phyloP scores from a whole-genome alignment of 1,140 invertebrate genomes.

The Drosophila mayri region DNA sequence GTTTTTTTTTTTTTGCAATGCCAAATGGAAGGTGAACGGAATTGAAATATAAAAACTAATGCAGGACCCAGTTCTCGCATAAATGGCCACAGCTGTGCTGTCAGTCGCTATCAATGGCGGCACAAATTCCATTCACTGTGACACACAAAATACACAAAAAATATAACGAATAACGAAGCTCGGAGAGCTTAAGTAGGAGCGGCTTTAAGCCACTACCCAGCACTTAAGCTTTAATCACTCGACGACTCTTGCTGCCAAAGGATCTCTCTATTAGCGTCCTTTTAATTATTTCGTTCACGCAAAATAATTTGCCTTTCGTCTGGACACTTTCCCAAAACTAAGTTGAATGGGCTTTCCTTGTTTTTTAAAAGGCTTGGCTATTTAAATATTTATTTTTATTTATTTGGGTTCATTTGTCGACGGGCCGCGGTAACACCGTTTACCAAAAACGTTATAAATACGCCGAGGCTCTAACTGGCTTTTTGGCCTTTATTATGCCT shows the following conservation, averaged over 20 bases:
- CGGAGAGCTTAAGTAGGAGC: constrained; percentile 2
- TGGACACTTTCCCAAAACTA: constrained; percentile 1
- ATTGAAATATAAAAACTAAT: constrained; percentile 78
- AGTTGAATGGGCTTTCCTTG: background rate
- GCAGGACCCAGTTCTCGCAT: constrained; percentile 25
- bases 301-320: constrained; percentile 45
- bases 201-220: constrained; percentile 5
- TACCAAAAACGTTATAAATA: constrained; percentile 49
- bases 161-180: background rate
- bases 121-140: constrained; percentile 44
- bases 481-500: constrained; percentile 43
- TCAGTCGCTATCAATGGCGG: constrained; percentile 16
- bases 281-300: constrained; percentile 60
- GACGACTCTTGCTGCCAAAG: background rate
- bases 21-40: constrained; percentile 58
- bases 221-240: constrained; percentile 16
- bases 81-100: constrained; percentile 66
- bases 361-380: constrained; percentile 37
- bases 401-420: constrained; percentile 39
- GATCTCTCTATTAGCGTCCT: constrained; percentile 16
- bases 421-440: constrained; percentile 7
- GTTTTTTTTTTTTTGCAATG: constrained; percentile 33
- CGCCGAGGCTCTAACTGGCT: constrained; percentile 45
- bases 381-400: constrained; percentile 59
- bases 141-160: constrained; percentile 5